Evolutionary conservation across 2,888 invertebrate genomes (phyloP).

Genomic region (Bhutanitis thaidina): DNA sequence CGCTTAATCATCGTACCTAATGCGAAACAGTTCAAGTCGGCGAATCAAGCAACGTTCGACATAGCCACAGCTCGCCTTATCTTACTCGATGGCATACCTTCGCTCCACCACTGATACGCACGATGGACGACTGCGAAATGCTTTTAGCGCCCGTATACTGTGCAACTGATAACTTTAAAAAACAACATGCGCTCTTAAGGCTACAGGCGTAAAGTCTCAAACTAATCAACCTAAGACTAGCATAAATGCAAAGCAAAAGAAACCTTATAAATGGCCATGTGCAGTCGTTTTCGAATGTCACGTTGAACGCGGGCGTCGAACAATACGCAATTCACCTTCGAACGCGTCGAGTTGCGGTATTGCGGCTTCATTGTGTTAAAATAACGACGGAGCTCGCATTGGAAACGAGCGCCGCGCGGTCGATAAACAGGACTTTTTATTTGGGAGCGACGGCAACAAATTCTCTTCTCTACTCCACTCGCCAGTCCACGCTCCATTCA

Average conservation of each 20-base stretch:
- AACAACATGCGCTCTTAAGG: conserved; percentile 26
- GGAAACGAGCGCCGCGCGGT: conserved; percentile 59
- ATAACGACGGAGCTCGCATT: conserved; percentile 69
- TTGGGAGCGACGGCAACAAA: conserved; percentile 26
- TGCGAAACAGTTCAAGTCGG: neutral
- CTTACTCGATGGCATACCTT: conserved; percentile 76
- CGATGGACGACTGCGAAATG: conserved; percentile 77
- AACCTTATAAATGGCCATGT: conserved; percentile 67
- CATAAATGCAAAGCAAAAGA: conserved; percentile 49
- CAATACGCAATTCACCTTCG: conserved; percentile 80
- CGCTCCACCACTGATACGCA: conserved; percentile 72
- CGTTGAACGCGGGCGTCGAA: conserved; percentile 70
- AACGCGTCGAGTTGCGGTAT: conserved; percentile 77
- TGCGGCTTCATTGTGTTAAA: conserved; percentile 78
- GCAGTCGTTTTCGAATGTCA: conserved; percentile 72
- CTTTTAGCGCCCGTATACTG: conserved; percentile 71
- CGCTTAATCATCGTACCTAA: conserved; percentile 10
- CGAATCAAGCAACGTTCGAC: conserved; percentile 43
- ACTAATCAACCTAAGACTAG: conserved; percentile 33
- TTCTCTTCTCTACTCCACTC: conserved; percentile 6
- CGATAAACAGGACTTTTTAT: conserved; percentile 56
- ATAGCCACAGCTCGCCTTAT: conserved; percentile 64
- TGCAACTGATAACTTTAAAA: conserved; percentile 32
- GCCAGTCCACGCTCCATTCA: conserved; percentile 1
- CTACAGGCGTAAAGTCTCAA: conserved; percentile 26